Conservation (phyloP, 1,140 invertebrate genomes). For the Philopotamus ludificatus region DNA sequence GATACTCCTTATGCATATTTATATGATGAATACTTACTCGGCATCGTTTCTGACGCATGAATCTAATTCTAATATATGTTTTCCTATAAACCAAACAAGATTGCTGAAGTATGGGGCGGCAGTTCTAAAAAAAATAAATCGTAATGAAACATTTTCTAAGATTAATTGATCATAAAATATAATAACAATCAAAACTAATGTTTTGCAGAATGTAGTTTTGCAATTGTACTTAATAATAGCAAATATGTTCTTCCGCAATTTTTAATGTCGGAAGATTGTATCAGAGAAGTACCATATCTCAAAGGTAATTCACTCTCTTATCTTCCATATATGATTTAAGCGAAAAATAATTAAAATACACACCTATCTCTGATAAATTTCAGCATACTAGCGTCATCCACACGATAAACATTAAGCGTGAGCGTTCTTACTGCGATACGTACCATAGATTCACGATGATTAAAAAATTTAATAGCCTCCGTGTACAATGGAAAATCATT, state of each 20-base stretch:
- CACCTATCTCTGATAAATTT: constrained; percentile 88
- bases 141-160: constrained; percentile 4
- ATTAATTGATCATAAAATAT: background rate
- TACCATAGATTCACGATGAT: constrained; percentile 98
- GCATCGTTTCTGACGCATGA: constrained; percentile 91
- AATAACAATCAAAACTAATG: constrained; percentile 1
- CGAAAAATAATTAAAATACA: constrained; percentile 21
- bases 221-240: background rate
- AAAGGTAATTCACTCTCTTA: constrained; percentile 14
- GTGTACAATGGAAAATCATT: constrained; percentile 99
- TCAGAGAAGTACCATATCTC: constrained; percentile 13
- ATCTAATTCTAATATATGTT: constrained; percentile 95
- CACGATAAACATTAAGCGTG: constrained; percentile 94
- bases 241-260: constrained; percentile 12
- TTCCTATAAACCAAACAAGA: constrained; percentile 99
- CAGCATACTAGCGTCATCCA: constrained; percentile 94
- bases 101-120: constrained; percentile 98
- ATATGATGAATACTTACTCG: constrained; percentile 68
- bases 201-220: constrained; percentile 18
- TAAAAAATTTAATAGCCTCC: constrained; percentile 99
- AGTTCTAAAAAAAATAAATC: constrained; percentile 62
- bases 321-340: constrained; percentile 11
- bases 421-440: constrained; percentile 96
- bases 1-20: too few species aligned
- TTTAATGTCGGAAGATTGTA: constrained; percentile 18